Evolutionary conservation across 1,140 invertebrate genomes (phyloP), one percentile per base, ranked within the genome.

Genomic region (Hyphantria cunea): DNA sequence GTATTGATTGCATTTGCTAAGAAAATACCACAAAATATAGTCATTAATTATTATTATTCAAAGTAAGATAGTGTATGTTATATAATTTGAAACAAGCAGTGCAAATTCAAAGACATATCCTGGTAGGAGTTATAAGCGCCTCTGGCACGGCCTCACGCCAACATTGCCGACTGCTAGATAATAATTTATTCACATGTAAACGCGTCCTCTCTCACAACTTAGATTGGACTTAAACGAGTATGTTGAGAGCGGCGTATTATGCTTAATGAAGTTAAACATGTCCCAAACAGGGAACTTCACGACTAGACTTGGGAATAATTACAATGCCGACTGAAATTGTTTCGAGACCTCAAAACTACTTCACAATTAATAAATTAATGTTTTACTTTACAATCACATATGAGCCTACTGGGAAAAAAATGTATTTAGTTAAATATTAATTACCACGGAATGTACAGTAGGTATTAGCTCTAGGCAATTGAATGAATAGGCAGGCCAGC

Each of bases 201-300:
- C 78, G 78, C 77, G 76, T 80, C 75, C 74, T 74, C 74, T 64
- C 73, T 63, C 79, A 66, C 73, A 89, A 89, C 86, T 90, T 90
- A 90, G 83, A 90, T 89, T 89, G 87, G 80, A 84, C 82, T 90
- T 90, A 89, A 90, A 90, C 85, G 85, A 90, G 85, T 82, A 86
- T 84, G 87, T 85, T 84, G 78, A 76, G 77, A 80, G 72, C 72
- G 65, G 58, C 68, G 84, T 86, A 86, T 86, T 84, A 88, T 84
- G 83, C 78, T 84, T 87, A 87, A 88, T 87, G 85, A 87, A 88
- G 83, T 88, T 90, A 87, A 88, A 90, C 84, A 81, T 76, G 82
- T 78, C 75, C 75, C 83, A 78, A 82, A 76, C 78, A 80, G 45
- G 64, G 44, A 72, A 80, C 73, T 78, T 74, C 48, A 58, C 66